Evolutionary conservation across 2,113 vertebrate genomes (phyloP), one percentile per base, ranked within the genome.

Genomic region (Urocynchramus pylzowi): DNA sequence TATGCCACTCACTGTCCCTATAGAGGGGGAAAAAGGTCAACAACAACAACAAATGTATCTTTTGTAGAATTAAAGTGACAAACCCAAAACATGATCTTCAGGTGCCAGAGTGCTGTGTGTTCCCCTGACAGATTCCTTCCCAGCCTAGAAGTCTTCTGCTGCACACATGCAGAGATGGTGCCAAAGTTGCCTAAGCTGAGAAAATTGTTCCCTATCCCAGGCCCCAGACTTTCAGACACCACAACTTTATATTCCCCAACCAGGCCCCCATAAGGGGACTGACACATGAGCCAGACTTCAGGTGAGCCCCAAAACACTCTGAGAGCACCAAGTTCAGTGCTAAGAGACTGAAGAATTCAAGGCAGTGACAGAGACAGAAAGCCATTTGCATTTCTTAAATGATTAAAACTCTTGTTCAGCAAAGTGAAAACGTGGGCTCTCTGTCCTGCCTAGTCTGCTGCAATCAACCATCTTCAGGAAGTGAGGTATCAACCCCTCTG

Each of bases 1-100:
- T 28, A 5, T 44, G 30, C 22, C 49, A 52, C 15, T 39, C 50
- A 49, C 9, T 44, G 15, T n/a, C 35, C 24, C 56, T 60, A 10
- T 0, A 42, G 21, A 35, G 17, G 8, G 16, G 4, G 11, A 1
- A 7, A 16, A 41, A 31, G n/a, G 2, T 19, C 22, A 78, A 28
- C 31, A 75, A 63, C 13, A 76, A 26, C 22, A 73, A 31, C 23
- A 64, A 33, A 5, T 4, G 10, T 16, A 49, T 60, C 11, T 69
- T n/a, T 35, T 41, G 16, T 10, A 39, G n/a, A 53, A 57, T 67
- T 57, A 63, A n/a, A 86, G 31, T 30, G 2, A 44, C 31, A 81
- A 79, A 50, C 37, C 1, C 27, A 42, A 80, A 71, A n/a, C 20
- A 16, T 16, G 50, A 35, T 10, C 61, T 28, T 54, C 45, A 16